Evolutionary conservation across 2,797 vertebrate species (phyloP).

Genomic region (Cuniculus paca): DNA sequence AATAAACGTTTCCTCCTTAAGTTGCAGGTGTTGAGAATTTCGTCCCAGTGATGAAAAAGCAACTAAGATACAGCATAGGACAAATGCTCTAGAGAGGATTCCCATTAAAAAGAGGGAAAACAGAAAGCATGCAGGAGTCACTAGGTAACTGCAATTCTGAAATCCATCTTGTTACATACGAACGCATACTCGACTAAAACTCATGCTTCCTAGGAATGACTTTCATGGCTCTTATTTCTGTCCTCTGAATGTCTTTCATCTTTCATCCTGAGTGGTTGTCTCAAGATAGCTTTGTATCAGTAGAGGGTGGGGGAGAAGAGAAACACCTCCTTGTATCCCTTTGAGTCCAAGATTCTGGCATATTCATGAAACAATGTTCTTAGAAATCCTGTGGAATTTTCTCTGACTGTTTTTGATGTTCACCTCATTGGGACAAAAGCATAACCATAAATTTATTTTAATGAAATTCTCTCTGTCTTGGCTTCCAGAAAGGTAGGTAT

Average conservation of each 20-base stretch:
- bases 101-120: too few species aligned
- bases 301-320: background rate
- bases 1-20: background rate
- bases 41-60: background rate
- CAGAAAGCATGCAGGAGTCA: background rate
- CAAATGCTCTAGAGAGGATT: background rate
- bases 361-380: background rate
- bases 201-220: background rate
- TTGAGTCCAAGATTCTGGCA: background rate
- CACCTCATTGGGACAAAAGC: background rate
- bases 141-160: background rate
- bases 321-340: background rate
- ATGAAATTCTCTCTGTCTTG: background rate
- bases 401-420: background rate
- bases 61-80: background rate
- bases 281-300: background rate
- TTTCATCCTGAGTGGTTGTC: background rate
- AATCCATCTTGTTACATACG: background rate
- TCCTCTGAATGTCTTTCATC: background rate
- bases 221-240: background rate
- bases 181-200: background rate
- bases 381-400: background rate
- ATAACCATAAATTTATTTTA: slow-evolving; percentile 6
- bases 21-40: background rate
- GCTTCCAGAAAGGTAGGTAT: background rate